These are phyloP conservation scores for Battus philenor DNA, from an alignment of 1,140 invertebrate species.

Conservation along the genomic window DNA sequence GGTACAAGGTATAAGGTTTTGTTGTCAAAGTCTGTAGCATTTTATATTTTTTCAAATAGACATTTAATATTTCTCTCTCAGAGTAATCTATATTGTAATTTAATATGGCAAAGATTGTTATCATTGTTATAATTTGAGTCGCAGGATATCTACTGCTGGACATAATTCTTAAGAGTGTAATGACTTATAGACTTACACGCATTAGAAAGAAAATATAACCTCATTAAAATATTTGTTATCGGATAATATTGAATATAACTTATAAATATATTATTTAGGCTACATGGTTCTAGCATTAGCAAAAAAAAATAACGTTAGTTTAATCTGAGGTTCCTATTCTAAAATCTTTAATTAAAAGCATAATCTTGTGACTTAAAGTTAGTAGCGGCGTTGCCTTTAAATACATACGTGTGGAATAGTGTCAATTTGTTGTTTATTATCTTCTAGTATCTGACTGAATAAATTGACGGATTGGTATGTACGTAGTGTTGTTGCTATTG, in stretches of 20 bases:
- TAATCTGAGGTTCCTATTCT: too few species aligned
- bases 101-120: not conserved
- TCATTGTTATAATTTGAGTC: not conserved
- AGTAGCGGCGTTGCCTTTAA: slow-evolving; percentile 29
- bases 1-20: slow-evolving; percentile 3
- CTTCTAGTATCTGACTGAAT: slow-evolving; percentile 17
- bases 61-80: not conserved
- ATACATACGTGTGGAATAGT: slow-evolving; percentile 35
- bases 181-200: not conserved
- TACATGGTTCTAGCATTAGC: not conserved
- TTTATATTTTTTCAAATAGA: too few species aligned
- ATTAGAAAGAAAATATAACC: not conserved
- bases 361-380: not conserved
- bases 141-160: not conserved
- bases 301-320: not conserved
- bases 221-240: not conserved
- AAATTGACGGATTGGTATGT: slow-evolving; percentile 25
- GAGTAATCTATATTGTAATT: slow-evolving; percentile 15
- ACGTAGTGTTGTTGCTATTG: not conserved
- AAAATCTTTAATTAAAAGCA: too few species aligned
- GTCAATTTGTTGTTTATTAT: slow-evolving; percentile 52
- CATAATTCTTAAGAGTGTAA: not conserved
- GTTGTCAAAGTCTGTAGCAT: too few species aligned
- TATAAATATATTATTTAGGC: not conserved
- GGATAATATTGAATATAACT: not conserved